Conservation (phyloP, 2,797 vertebrate genomes). For the Anableps anableps region DNA sequence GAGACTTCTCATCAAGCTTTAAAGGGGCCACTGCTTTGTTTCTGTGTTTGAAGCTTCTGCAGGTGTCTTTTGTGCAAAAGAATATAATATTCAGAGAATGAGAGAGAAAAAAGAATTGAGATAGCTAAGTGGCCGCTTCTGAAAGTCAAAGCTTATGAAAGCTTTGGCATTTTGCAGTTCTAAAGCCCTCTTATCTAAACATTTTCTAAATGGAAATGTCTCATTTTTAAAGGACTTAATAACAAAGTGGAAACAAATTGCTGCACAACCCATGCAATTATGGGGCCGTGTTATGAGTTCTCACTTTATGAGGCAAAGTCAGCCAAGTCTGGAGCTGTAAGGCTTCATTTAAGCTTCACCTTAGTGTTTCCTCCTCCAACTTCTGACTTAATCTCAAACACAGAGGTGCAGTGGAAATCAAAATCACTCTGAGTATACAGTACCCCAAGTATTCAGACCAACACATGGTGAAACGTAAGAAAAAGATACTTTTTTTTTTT, state of each 20-base stretch:
- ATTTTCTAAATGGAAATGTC: conserved; percentile 17
- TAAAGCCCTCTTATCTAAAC: conserved; percentile 13
- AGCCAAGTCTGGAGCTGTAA: conserved; percentile 33
- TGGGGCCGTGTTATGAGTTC: conserved; percentile 17
- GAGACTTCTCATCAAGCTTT: neutral
- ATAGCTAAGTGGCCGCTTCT: conserved; percentile 32
- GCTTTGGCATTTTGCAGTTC: conserved; percentile 26
- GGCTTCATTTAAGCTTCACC: conserved; percentile 37
- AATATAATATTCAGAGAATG: conserved; percentile 32
- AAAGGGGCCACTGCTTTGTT: conserved; percentile 6
- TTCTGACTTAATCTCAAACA: conserved; percentile 39
- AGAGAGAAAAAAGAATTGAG: conserved; percentile 24
- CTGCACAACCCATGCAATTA: conserved; percentile 15
- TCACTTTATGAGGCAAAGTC: conserved; percentile 39
- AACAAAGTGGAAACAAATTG: conserved; percentile 7
- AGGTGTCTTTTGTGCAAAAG: conserved; percentile 34
- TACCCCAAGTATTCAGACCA: neutral
- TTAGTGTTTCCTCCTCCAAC: conserved; percentile 41
- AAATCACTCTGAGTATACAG: neutral
- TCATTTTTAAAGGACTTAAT: conserved; percentile 19
- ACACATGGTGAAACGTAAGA: too few relatives aligned
- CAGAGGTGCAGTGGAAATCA: conserved; percentile 35
- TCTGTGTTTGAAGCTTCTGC: conserved; percentile 27
- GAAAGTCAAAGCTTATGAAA: conserved; percentile 34
- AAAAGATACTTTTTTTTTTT: neutral